These are phyloP conservation scores for Patella pellucida DNA, from an alignment of 2,888 invertebrate species.

Conservation along the genomic window DNA sequence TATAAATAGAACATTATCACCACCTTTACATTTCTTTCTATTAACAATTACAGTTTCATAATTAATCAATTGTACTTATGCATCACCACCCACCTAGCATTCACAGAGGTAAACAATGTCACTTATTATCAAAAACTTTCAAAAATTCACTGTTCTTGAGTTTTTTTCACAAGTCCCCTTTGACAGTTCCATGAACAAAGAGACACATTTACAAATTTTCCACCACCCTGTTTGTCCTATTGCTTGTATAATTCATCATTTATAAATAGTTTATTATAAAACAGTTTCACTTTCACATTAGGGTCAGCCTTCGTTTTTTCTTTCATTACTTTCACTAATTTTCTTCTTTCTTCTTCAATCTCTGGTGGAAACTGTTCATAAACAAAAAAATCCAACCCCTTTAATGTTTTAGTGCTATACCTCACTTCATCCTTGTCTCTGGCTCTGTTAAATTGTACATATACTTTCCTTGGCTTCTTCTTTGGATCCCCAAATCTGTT, in stretches of 20 bases:
- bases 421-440: neutral
- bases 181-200: neutral
- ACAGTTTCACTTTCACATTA: neutral
- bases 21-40: conserved; percentile 1
- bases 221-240: conserved; percentile 1
- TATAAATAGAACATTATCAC: neutral
- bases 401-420: neutral
- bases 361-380: conserved; percentile 5
- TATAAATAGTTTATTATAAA: conserved; percentile 4
- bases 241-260: neutral
- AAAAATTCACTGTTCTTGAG: neutral
- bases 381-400: neutral
- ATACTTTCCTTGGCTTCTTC: neutral
- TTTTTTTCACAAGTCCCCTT: neutral
- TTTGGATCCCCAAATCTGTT: neutral
- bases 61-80: neutral
- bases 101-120: neutral
- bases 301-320: neutral
- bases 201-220: neutral
- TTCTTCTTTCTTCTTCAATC: neutral
- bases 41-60: neutral
- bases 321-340: neutral
- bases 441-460: neutral
- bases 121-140: neutral
- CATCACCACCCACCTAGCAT: neutral